These are phyloP conservation scores for Ptychochromis oligacanthus DNA, from an alignment of 2,113 vertebrate species.

Conservation along the genomic window DNA sequence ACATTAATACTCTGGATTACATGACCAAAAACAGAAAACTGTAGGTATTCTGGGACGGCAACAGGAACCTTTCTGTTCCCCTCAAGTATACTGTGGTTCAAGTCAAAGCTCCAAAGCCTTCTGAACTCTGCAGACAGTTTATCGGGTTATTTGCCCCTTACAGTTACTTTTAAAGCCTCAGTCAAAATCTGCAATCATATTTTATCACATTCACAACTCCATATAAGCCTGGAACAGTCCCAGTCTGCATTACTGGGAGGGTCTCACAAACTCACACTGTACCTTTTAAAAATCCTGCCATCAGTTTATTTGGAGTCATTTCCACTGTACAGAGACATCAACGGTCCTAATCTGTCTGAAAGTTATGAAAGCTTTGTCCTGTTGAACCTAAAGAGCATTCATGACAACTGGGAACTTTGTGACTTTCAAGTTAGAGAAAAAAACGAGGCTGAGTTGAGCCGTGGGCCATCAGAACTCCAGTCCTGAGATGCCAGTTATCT, in stretches of 20 bases:
- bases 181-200: not conserved
- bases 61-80: not conserved
- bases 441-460: not conserved
- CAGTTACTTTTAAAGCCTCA: not conserved
- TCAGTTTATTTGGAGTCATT: not conserved
- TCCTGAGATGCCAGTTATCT: not conserved
- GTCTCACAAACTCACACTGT: not conserved
- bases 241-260: not conserved
- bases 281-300: not conserved
- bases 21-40: not conserved
- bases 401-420: not conserved
- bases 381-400: not conserved
- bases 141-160: not conserved
- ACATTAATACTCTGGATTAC: not conserved
- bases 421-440: not conserved
- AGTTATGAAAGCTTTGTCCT: not conserved
- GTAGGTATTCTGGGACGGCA: not conserved
- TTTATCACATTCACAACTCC: not conserved
- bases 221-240: not conserved
- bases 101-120: not conserved
- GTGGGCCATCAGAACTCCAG: not conserved
- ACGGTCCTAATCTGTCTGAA: not conserved
- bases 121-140: not conserved
- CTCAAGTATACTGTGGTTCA: rapidly evolving
- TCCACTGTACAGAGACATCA: not conserved